phyloP scores from a whole-genome alignment of 2,113 vertebrate species.

The Rhynchopsitta pachyrhyncha region DNA sequence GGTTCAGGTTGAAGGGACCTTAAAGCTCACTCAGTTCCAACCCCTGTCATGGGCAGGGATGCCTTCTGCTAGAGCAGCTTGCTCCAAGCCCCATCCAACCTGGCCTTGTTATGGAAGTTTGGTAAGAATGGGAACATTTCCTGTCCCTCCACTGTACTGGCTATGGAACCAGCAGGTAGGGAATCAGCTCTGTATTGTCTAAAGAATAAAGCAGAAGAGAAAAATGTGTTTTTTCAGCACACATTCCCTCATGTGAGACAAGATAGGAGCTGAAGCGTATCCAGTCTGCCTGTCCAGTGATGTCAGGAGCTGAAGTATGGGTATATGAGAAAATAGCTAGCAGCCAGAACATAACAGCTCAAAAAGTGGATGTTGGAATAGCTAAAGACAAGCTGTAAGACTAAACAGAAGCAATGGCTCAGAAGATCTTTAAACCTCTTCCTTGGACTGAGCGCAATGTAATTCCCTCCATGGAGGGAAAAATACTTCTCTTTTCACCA shows the following conservation, averaged over 20 bases:
- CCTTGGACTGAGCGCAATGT: fast-evolving
- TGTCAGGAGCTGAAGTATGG: background rate
- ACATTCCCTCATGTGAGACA: background rate
- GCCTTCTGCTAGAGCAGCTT: background rate
- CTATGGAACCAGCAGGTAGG: background rate
- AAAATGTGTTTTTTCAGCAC: background rate
- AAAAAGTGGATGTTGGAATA: background rate
- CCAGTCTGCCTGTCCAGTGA: background rate
- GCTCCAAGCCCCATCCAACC: background rate
- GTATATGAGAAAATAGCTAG: conserved; percentile 10
- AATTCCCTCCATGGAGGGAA: background rate
- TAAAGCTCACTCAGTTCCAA: background rate
- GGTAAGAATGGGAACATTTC: background rate
- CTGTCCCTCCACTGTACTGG: fast-evolving
- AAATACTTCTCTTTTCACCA: background rate
- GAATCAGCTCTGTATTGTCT: background rate
- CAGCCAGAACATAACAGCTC: background rate
- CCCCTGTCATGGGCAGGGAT: background rate
- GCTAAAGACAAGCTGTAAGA: background rate
- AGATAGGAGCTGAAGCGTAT: background rate
- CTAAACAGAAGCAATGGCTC: background rate
- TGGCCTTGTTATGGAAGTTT: background rate
- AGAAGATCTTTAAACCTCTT: conserved; percentile 13
- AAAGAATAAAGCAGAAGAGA: background rate
- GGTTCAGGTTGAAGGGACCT: background rate